Evolutionary conservation across 2,888 invertebrate genomes (phyloP), one percentile per base, ranked within the genome.

Genomic region (Leptodirus hochenwartii): DNA sequence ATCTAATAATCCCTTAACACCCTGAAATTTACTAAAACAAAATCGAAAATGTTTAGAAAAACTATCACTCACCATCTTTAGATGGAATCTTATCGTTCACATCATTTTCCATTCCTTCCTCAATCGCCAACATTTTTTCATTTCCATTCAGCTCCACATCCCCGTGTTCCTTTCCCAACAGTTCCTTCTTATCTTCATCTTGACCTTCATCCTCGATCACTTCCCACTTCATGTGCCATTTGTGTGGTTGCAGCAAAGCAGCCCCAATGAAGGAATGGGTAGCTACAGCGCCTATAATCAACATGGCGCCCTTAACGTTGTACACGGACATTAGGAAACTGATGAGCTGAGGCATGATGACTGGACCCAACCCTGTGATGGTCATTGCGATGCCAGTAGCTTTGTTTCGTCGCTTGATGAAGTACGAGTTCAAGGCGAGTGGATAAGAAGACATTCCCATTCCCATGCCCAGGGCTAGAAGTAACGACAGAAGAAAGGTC

Each of bases 361-460:
- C 69, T 9, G 70, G 61, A 2, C 74, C 74, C 3, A 75, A 43
- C 1, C 71, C 74, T 10, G 67, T 67, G 3, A 72, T 51, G 4
- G 72, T 70, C 63, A 71, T 65, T 17, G 65, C 66, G 4, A 66
- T 51, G 1, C 71, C 70, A 15, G 69, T 58, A 0, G 74, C 75
- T 45, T 65, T 60, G 20, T 64, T 64, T 41, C 73, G 58, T 44
- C 61, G 66, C 37, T 63, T 61, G 38, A 58, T 59, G 43, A 75
- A 75, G 47, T 67, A 75, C 4, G 69, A 63, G 49, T 73, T 73
- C 27, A 73, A 51, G 14, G 74, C 72, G 42, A 72, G 51, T 11
- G 64, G 62, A 44, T 67, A 70, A 3, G 70, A 61, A 16, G 67
- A 59, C 62, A 66, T 64, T 2, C 62, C 59, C 32, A 70, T 54